These are phyloP conservation scores for Mormyrus proboscirostris DNA, from an alignment of 2,797 vertebrate genomes.

Conservation along the genomic window DNA sequence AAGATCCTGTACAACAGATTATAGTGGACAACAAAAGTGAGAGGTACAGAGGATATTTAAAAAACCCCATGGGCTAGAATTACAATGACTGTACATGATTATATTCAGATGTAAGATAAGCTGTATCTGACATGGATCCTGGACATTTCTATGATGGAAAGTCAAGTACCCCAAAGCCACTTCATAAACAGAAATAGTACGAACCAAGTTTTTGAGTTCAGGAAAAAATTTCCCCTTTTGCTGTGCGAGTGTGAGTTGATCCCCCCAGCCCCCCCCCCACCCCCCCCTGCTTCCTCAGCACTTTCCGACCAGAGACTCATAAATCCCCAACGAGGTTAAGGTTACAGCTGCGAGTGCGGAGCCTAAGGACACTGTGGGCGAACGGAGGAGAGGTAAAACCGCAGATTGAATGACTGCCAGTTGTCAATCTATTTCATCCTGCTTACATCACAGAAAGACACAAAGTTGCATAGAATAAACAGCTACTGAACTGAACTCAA, in stretches of 20 bases:
- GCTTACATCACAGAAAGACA: background rate
- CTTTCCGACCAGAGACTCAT: background rate
- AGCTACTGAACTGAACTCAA: background rate
- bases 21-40: background rate
- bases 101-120: background rate
- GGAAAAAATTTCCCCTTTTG: background rate
- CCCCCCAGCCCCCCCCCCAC: too few species aligned
- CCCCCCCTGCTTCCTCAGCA: background rate
- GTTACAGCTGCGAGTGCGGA: background rate
- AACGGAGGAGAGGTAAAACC: background rate
- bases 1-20: background rate
- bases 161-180: too few species aligned
- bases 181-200: background rate
- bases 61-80: background rate
- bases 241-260: background rate
- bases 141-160: background rate
- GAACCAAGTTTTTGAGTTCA: background rate
- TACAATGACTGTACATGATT: background rate
- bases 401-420: background rate
- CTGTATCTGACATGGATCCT: background rate
- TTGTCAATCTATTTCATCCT: background rate
- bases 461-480: background rate
- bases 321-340: conserved; percentile 2
- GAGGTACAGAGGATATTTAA: background rate
- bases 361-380: background rate